phyloP scores from a whole-genome alignment of 2,797 vertebrate genomes.

The Tragopan temminckii region DNA sequence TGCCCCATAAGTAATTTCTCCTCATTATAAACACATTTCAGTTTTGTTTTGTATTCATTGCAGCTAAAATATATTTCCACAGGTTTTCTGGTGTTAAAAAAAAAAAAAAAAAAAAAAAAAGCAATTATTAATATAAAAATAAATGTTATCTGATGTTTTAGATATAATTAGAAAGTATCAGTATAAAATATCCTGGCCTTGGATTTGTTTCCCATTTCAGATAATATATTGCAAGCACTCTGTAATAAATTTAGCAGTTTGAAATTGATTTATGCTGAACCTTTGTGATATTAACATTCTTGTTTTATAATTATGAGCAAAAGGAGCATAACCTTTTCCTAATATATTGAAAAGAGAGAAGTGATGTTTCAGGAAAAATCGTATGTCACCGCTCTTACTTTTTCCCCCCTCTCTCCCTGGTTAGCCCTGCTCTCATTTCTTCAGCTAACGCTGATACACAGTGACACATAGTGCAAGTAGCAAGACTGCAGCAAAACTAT shows the following conservation, averaged over 20 bases:
- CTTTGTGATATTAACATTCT: constrained; percentile 66
- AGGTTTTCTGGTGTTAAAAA: constrained; percentile 62
- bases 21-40: constrained; percentile 70
- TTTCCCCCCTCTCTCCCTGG: constrained; percentile 13
- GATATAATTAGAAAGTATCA: constrained; percentile 57
- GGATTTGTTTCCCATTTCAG: constrained; percentile 52
- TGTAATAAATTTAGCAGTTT: constrained; percentile 58
- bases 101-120: constrained; percentile 43
- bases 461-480: constrained; percentile 56
- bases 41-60: constrained; percentile 71
- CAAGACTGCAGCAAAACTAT: constrained; percentile 40
- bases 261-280: constrained; percentile 72
- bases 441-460: constrained; percentile 62
- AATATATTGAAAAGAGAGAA: constrained; percentile 60
- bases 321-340: constrained; percentile 73
- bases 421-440: constrained; percentile 64
- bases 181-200: constrained; percentile 44
- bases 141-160: constrained; percentile 49
- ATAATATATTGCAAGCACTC: constrained; percentile 56
- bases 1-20: constrained; percentile 79
- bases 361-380: constrained; percentile 65
- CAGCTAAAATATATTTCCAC: constrained; percentile 62
- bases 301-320: constrained; percentile 69
- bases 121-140: constrained; percentile 66
- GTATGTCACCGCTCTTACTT: constrained; percentile 22